Evolutionary conservation across 2,113 vertebrate species (phyloP).

Genomic region (Spea multiplicata): DNA sequence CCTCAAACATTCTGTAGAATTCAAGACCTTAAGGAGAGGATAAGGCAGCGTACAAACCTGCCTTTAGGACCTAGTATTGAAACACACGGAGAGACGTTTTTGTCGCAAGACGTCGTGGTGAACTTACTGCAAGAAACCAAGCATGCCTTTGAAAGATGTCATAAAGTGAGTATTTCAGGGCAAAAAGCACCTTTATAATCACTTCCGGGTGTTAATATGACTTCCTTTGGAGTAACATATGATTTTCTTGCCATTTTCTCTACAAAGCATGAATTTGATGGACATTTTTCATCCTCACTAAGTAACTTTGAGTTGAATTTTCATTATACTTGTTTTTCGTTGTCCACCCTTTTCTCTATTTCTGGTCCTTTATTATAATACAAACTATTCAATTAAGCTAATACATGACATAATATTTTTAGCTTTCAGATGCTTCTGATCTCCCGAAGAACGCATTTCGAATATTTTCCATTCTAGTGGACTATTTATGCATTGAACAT

Average conservation of each 20-base stretch:
- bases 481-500: conserved; percentile 96
- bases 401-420: conserved; percentile 43
- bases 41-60: conserved; percentile 92
- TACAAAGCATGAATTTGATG: too few species aligned
- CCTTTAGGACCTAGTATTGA: conserved; percentile 91
- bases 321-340: too few species aligned
- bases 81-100: conserved; percentile 95
- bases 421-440: conserved; percentile 97
- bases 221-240: too few species aligned
- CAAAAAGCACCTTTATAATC: not conserved
- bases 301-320: too few species aligned
- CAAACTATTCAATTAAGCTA: too few species aligned
- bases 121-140: conserved; percentile 97
- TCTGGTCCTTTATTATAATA: too few species aligned
- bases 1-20: conserved; percentile 68
- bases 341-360: too few species aligned
- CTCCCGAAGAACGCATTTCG: conserved; percentile 96
- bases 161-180: conserved; percentile 74
- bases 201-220: too few species aligned
- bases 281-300: too few species aligned
- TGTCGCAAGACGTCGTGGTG: conserved; percentile 95
- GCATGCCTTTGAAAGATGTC: conserved; percentile 96
- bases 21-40: conserved; percentile 94
- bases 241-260: too few species aligned
- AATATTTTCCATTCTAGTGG: conserved; percentile 94